A percentile compares a stretch with the other conserved stretches of the same genome.
Conservation (phyloP, 2,888 invertebrate genomes). For the Pseudanteris insignis region DNA sequence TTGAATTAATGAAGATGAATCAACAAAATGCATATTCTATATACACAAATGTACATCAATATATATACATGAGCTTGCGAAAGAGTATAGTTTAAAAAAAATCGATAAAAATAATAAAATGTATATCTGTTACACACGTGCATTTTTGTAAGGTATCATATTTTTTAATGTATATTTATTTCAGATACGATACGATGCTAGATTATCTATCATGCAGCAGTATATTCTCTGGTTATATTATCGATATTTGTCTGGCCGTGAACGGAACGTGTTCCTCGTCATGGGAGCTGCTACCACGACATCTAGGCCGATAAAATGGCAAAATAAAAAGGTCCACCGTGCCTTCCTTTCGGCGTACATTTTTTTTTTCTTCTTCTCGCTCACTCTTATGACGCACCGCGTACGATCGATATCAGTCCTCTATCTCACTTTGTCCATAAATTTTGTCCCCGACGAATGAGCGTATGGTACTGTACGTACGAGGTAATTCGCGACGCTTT, state of each 20-base stretch:
- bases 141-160: too few species aligned
- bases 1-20: too few species aligned
- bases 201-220: too few species aligned
- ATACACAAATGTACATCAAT: too few species aligned
- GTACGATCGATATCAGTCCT: slow-evolving; percentile 41
- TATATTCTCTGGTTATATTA: slow-evolving; percentile 19
- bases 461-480: slow-evolving; percentile 46
- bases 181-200: too few species aligned
- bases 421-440: slow-evolving; percentile 39
- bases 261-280: slow-evolving; percentile 20
- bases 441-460: slow-evolving; percentile 39
- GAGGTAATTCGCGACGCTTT: slow-evolving; percentile 59
- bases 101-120: too few species aligned
- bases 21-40: too few species aligned
- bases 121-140: too few species aligned
- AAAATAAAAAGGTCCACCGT: slow-evolving; percentile 25
- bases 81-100: too few species aligned
- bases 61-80: too few species aligned
- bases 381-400: slow-evolving; percentile 12
- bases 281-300: slow-evolving; percentile 31
- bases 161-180: too few species aligned
- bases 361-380: slow-evolving; percentile 4
- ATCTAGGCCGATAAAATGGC: slow-evolving; percentile 19
- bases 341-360: background rate
- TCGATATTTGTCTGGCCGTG: slow-evolving; percentile 24